Evolutionary conservation across 2,113 vertebrate species (phyloP), one percentile per base, ranked within the genome.

Genomic region (Passer domesticus): DNA sequence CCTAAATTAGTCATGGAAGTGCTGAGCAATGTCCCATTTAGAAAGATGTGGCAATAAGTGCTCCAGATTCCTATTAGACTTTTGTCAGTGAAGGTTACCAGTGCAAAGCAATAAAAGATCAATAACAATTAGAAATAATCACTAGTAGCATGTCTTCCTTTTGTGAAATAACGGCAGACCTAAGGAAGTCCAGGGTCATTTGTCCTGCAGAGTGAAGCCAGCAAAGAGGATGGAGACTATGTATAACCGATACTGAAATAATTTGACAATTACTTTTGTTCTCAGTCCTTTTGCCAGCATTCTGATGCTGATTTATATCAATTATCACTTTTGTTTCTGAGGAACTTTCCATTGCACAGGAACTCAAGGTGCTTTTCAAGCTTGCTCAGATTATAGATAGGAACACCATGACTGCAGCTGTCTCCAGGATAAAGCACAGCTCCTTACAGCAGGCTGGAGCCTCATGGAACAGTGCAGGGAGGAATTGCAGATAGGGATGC

Each of bases 341-440:
- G 66, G 64, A 93, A 37, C 35, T 86, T 94, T 68, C 75, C 76
- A 43, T 46, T 67, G 68, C 41, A 47, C 30, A 66, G 88, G 73
- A 88, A 4, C 44, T 95, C 92, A 97, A 95, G 93, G 96, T 97
- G 94, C 85, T 97, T 96, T 96, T 94, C 92, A 94, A 53, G 88
- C 92, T 89, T 84, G 73, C 73, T 75, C 41, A 55, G 44, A 18
- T 83, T 86, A 72, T 52, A 55, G 69, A 75, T 46, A 56, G 68
- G 79, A 74, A 24, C 82, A 56, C 69, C 0, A 0, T 74, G 73
- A 49, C 46, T 63, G 64, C 56, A 68, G 64, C 64, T 81, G 90
- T 72, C 80, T 46, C n/a, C 0, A 1, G 79, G 15, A 68, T 68
- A 44, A 69, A 78, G 66, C 59, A 43, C 6, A 7, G 55, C 88